phyloP scores from a whole-genome alignment of 2,113 vertebrate species.

The Oryzias celebensis region DNA sequence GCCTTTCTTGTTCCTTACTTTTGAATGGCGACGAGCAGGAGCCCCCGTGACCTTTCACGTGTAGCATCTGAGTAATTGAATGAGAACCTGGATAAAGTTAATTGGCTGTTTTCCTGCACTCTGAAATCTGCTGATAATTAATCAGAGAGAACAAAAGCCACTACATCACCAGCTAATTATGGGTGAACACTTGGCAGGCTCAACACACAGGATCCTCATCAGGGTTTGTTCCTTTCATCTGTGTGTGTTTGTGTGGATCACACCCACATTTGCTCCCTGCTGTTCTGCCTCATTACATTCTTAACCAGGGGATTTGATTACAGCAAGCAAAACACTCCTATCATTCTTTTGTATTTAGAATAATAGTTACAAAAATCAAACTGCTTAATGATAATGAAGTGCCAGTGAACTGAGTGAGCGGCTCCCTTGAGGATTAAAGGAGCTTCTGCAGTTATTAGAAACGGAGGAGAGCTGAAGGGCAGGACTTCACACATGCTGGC shows the following conservation, averaged over 20 bases:
- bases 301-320: constrained; percentile 37
- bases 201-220: constrained; percentile 36
- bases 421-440: constrained; percentile 2
- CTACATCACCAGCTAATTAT: constrained; percentile 67
- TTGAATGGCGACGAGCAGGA: constrained; percentile 28
- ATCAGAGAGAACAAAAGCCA: constrained; percentile 69
- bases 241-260: constrained; percentile 10
- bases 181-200: constrained; percentile 68
- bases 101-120: constrained; percentile 58
- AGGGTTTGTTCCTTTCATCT: constrained; percentile 28
- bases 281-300: constrained; percentile 46
- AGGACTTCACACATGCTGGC: neutral
- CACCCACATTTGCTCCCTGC: constrained; percentile 22
- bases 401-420: neutral
- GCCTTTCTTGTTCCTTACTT: constrained; percentile 27
- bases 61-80: constrained; percentile 55
- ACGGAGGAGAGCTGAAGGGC: constrained; percentile 10
- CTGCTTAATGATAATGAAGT: constrained; percentile 20
- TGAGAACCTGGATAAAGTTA: constrained; percentile 58
- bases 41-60: constrained; percentile 56
- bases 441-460: neutral
- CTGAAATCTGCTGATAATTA: constrained; percentile 62
- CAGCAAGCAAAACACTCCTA: constrained; percentile 30
- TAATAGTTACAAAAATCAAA: constrained; percentile 32
- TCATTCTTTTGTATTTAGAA: constrained; percentile 30